phyloP scores from a whole-genome alignment of 2,888 invertebrate species.

The Drosophila merina region DNA sequence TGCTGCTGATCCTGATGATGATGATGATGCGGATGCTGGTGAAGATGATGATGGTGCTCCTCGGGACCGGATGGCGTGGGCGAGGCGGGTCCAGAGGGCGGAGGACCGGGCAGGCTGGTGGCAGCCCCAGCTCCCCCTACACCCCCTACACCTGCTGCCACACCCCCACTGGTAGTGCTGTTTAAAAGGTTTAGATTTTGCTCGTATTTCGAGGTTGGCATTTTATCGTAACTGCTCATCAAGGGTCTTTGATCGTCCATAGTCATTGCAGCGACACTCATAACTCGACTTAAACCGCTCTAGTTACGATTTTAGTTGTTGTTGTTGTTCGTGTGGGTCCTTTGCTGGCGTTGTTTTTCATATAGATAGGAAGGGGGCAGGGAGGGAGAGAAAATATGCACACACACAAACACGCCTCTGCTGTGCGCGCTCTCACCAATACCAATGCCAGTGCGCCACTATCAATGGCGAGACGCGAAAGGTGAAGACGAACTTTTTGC shows the following conservation, averaged over 20 bases:
- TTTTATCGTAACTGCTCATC: conserved; percentile 83
- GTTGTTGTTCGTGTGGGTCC: conserved; percentile 44
- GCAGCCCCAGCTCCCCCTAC: conserved; percentile 29
- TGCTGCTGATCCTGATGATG: conserved; percentile 62
- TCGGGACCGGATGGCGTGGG: conserved; percentile 80
- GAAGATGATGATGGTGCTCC: conserved; percentile 62
- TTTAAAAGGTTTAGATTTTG: conserved; percentile 72
- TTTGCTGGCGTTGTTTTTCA: conserved; percentile 47
- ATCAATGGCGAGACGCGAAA: conserved; percentile 36
- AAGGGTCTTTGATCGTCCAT: conserved; percentile 84
- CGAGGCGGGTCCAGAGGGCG: conserved; percentile 79
- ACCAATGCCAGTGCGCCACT: conserved; percentile 34
- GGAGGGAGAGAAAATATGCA: neutral
- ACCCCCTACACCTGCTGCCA: conserved; percentile 35
- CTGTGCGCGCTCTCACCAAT: conserved; percentile 42
- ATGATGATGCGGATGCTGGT: conserved; percentile 57
- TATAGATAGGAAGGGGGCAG: conserved; percentile 43
- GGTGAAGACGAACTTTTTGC: conserved; percentile 48
- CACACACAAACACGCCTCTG: conserved; percentile 43
- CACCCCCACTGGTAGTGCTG: conserved; percentile 45
- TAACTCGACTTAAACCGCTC: conserved; percentile 57
- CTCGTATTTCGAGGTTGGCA: conserved; percentile 80
- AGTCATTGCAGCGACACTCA: conserved; percentile 84
- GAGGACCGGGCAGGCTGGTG: conserved; percentile 16
- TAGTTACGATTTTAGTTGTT: conserved; percentile 27